Evolutionary conservation across 2,113 vertebrate genomes (phyloP).

Genomic region (Girardinichthys multiradiatus): DNA sequence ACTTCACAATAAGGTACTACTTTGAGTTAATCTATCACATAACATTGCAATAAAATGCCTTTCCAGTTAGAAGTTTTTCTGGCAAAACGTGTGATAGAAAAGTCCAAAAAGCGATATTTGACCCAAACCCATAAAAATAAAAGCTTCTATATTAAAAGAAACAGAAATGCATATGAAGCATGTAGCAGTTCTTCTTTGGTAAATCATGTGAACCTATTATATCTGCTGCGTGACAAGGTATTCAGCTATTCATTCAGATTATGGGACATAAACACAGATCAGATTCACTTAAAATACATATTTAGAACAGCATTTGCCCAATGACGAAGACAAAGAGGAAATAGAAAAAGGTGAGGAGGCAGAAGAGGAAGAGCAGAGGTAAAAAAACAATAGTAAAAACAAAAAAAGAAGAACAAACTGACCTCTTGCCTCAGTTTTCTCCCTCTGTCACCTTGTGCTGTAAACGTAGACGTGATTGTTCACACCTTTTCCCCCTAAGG

Average conservation of each 20-base stretch:
- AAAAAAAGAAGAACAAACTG: slow-evolving; percentile 20
- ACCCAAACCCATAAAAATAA: neutral
- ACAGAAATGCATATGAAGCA: neutral
- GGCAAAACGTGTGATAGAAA: neutral
- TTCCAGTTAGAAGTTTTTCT: too few relatives aligned
- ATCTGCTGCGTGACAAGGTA: neutral
- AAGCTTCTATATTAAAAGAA: neutral
- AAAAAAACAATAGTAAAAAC: neutral
- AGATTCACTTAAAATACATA: neutral
- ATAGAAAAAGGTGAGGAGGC: neutral
- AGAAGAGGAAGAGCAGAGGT: slow-evolving; percentile 28
- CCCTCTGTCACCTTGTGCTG: neutral
- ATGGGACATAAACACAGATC: neutral
- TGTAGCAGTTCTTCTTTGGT: neutral
- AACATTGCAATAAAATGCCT: too few relatives aligned
- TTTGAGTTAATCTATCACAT: too few relatives aligned
- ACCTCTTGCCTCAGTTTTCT: neutral
- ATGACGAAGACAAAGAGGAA: slow-evolving; percentile 15
- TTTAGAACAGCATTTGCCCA: too few relatives aligned
- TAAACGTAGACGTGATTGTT: neutral
- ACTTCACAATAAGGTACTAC: too few relatives aligned
- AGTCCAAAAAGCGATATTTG: neutral
- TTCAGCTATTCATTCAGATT: neutral
- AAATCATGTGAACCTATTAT: neutral
- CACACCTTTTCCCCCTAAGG: slow-evolving; percentile 35